Conservation (phyloP, 2,888 invertebrate genomes). For the Drosophila nigricruria region DNA sequence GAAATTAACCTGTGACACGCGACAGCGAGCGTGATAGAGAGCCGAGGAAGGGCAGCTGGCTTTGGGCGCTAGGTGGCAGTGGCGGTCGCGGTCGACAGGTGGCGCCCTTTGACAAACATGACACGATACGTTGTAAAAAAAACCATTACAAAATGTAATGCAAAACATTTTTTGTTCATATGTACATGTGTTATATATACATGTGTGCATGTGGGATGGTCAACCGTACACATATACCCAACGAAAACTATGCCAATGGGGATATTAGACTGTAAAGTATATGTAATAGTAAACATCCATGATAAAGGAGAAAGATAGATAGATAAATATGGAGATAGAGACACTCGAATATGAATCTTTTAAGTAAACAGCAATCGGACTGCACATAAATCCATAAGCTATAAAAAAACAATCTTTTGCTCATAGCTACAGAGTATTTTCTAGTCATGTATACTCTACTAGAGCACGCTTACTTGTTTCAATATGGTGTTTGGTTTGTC, state of each 20-base stretch:
- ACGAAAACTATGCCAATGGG: not conserved
- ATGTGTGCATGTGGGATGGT: not conserved
- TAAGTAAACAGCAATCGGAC: not conserved
- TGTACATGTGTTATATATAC: not conserved
- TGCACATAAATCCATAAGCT: not conserved
- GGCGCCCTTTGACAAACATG: constrained; percentile 62
- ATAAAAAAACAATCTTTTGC: not conserved
- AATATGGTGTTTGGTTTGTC: constrained; percentile 47
- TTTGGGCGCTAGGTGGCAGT: constrained; percentile 20
- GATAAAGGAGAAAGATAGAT: no score
- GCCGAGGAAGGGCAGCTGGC: constrained; percentile 1
- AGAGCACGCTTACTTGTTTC: not conserved
- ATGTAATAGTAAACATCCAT: not conserved
- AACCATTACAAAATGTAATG: constrained; percentile 8
- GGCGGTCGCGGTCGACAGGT: constrained; percentile 46
- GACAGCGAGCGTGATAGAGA: constrained; percentile 7
- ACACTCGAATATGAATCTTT: no score
- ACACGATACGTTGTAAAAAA: constrained; percentile 45
- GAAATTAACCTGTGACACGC: constrained; percentile 73
- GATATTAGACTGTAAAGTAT: not conserved
- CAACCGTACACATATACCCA: not conserved
- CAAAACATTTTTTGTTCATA: constrained; percentile 16
- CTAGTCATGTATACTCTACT: not conserved
- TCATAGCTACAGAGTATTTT: not conserved
- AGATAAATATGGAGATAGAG: no score